A percentile compares a stretch with the other conserved stretches of the same genome.
phyloP scores from a whole-genome alignment of 2,113 vertebrate genomes.

The Psittacula cyanocephala region DNA sequence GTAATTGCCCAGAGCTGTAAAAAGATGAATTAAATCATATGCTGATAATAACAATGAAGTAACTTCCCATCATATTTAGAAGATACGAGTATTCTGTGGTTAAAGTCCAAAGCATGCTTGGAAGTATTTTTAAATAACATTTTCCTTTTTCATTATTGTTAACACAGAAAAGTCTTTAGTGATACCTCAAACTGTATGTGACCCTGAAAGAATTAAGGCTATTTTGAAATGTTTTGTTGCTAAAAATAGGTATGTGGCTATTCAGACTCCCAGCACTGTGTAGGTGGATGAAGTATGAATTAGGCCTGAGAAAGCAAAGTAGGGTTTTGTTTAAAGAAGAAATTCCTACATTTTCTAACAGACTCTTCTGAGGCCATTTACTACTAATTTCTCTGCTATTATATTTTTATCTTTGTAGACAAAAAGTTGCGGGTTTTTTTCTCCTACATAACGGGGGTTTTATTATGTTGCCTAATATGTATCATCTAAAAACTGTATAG shows the following conservation, averaged over 20 bases:
- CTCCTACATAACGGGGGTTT: background rate
- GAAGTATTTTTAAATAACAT: background rate
- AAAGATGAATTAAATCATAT: background rate
- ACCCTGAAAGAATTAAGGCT: slow-evolving; percentile 14
- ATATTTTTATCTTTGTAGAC: background rate
- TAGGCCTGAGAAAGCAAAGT: slow-evolving; percentile 42
- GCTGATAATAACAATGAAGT: background rate
- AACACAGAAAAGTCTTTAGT: background rate
- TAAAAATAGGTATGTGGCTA: slow-evolving; percentile 33
- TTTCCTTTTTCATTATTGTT: background rate
- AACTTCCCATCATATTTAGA: background rate
- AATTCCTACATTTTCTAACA: background rate
- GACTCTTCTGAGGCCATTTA: background rate
- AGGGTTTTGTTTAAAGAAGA: background rate
- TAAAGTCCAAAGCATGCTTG: background rate
- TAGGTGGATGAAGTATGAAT: slow-evolving; percentile 47
- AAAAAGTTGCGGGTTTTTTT: background rate
- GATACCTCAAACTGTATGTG: background rate
- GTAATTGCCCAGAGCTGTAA: background rate
- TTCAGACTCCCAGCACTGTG: slow-evolving; percentile 12
- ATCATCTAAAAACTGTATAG: background rate
- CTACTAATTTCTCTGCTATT: background rate
- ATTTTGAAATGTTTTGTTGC: slow-evolving; percentile 29
- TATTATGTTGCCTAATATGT: background rate
- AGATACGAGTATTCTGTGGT: background rate